phyloP scores from a whole-genome alignment of 2,888 invertebrate genomes.

The Hyalella azteca region DNA sequence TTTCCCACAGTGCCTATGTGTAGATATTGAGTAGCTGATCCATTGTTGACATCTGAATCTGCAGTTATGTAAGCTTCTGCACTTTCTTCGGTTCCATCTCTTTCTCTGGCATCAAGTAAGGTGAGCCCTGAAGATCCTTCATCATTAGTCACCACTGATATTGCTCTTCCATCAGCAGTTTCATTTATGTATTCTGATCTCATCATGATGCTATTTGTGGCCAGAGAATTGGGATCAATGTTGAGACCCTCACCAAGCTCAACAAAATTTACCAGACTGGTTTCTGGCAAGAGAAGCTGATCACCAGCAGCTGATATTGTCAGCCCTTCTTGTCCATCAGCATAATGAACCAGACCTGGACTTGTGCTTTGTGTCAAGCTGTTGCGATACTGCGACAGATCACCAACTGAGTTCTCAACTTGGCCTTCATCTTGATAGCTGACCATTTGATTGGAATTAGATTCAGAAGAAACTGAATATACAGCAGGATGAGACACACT shows the following conservation, averaged over 20 bases:
- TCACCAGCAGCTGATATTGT: neutral
- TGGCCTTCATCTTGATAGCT: neutral
- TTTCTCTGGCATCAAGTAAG: neutral
- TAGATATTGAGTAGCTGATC: neutral
- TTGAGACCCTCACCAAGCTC: slow-evolving; percentile 13
- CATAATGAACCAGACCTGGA: slow-evolving; percentile 14
- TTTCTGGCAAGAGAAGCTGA: neutral
- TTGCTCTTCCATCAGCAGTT: neutral
- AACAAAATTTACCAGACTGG: slow-evolving; percentile 19
- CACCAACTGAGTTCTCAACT: neutral
- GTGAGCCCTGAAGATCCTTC: neutral
- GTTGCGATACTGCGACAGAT: neutral
- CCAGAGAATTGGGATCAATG: slow-evolving; percentile 26
- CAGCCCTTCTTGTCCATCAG: slow-evolving; percentile 20
- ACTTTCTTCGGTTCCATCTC: neutral
- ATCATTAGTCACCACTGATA: slow-evolving; percentile 8
- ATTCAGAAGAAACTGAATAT: neutral
- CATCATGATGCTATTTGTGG: neutral
- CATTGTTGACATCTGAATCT: neutral
- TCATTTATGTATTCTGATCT: neutral
- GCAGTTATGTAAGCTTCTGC: neutral
- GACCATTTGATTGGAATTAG: neutral
- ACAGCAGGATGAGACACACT: slow-evolving; percentile 2
- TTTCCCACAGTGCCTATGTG: neutral
- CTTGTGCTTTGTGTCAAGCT: neutral